Evolutionary conservation across 2,797 vertebrate genomes (phyloP).

Genomic region (Acanthiza pusilla): DNA sequence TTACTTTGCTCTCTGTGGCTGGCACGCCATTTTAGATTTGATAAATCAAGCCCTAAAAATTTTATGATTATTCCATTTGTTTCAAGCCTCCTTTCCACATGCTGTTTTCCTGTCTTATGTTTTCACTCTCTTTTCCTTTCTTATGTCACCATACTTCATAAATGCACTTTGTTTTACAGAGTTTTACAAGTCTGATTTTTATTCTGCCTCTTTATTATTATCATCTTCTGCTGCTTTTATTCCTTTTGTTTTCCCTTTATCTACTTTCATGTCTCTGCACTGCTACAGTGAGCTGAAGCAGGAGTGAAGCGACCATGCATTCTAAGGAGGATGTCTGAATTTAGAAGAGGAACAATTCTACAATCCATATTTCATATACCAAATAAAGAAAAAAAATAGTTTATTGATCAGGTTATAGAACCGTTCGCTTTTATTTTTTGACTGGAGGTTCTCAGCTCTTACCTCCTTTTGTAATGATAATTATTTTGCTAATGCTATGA

Average conservation of each 20-base stretch:
- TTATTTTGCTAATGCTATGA: not conserved
- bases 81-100: not conserved
- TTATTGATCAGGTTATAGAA: not conserved
- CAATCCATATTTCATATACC: not conserved
- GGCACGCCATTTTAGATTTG: not conserved
- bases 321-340: not conserved
- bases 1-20: not conserved
- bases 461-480: not conserved
- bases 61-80: conserved; percentile 1
- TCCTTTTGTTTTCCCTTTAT: not conserved
- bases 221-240: not conserved
- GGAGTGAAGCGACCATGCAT: not conserved
- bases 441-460: not conserved
- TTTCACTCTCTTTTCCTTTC: not conserved
- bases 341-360: not conserved
- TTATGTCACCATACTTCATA: not conserved
- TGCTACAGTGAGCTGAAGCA: not conserved
- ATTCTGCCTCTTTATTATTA: not conserved
- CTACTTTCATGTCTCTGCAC: not conserved
- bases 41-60: conserved; percentile 26
- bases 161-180: not conserved
- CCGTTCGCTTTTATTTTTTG: not conserved
- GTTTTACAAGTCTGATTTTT: not conserved
- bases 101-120: not conserved
- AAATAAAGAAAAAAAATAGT: not conserved